A percentile compares a stretch with the other conserved stretches of the same genome.
Evolutionary conservation across 1,140 invertebrate species (phyloP).

Genomic region (Akabosia matsudoensis): DNA sequence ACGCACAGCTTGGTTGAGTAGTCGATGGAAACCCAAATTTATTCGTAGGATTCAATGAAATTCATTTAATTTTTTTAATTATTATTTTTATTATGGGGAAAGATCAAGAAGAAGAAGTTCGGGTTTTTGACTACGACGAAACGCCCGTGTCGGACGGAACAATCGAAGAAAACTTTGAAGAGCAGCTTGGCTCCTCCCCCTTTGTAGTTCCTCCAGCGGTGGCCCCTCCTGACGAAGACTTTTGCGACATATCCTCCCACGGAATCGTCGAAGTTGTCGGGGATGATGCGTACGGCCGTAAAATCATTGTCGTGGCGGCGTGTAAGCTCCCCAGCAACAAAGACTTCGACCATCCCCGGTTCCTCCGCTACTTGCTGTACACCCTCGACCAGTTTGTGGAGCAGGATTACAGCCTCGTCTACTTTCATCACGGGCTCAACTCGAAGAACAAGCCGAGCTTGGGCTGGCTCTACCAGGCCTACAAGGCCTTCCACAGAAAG

Average conservation of each 20-base stretch:
- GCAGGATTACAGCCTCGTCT: slow-evolving; percentile 98
- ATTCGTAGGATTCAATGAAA: too few species aligned
- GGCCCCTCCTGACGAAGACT: slow-evolving; percentile 59
- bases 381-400: slow-evolving; percentile 97
- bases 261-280: slow-evolving; percentile 87
- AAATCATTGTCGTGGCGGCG: slow-evolving; percentile 92
- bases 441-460: slow-evolving; percentile 95
- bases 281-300: slow-evolving; percentile 83
- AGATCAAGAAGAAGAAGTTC: slow-evolving; percentile 60
- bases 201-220: slow-evolving; percentile 56
- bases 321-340: slow-evolving; percentile 86
- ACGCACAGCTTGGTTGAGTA: too few species aligned
- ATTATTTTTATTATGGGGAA: too few species aligned
- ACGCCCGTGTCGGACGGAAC: slow-evolving; percentile 80
- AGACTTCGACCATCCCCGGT: slow-evolving; percentile 74
- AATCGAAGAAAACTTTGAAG: slow-evolving; percentile 90
- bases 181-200: slow-evolving; percentile 70
- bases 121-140: slow-evolving; percentile 62
- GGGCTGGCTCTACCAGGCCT: slow-evolving; percentile 95
- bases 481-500: slow-evolving; percentile 95
- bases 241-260: slow-evolving; percentile 72
- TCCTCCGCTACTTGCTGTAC: slow-evolving; percentile 85
- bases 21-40: too few species aligned
- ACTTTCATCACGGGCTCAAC: slow-evolving; percentile 95
- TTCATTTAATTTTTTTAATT: too few species aligned